These are phyloP conservation scores for Germaria angustata DNA, from an alignment of 2,888 invertebrate genomes.

Conservation along the genomic window DNA sequence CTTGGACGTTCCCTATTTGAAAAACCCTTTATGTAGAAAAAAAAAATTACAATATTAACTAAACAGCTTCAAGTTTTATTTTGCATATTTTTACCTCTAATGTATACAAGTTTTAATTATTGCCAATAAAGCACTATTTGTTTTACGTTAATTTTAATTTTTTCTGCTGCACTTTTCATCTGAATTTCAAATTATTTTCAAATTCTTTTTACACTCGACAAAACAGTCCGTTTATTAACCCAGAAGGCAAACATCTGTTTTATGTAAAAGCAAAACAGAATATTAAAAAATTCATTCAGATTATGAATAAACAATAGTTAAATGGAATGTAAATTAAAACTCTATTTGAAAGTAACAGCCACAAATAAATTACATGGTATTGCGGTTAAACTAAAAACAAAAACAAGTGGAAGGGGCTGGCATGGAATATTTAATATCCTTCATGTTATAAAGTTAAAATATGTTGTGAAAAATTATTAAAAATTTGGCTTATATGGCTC, in stretches of 20 bases:
- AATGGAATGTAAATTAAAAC: constrained; percentile 31
- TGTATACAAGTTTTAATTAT: background rate
- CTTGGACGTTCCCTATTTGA: no score
- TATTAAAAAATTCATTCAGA: background rate
- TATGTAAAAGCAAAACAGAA: constrained; percentile 19
- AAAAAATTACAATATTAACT: background rate
- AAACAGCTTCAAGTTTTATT: background rate
- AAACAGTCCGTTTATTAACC: background rate
- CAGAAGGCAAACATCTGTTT: constrained; percentile 63
- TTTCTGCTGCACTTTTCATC: constrained; percentile 19
- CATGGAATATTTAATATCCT: no score
- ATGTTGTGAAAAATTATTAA: no score
- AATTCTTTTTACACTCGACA: constrained; percentile 18
- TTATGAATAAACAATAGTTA: constrained; percentile 38
- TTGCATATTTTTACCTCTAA: background rate
- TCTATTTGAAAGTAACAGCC: background rate
- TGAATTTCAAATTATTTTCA: constrained; percentile 38
- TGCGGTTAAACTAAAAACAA: background rate
- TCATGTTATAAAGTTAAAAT: no score
- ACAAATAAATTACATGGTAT: background rate
- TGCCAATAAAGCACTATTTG: constrained; percentile 5
- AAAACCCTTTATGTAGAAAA: background rate
- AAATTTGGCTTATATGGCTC: no score
- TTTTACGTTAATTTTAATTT: constrained; percentile 1
- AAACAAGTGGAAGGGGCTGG: no score